Evolutionary conservation across 2,888 invertebrate species (phyloP), one percentile per base, ranked within the genome.

Genomic region (Luperina nickerlii): DNA sequence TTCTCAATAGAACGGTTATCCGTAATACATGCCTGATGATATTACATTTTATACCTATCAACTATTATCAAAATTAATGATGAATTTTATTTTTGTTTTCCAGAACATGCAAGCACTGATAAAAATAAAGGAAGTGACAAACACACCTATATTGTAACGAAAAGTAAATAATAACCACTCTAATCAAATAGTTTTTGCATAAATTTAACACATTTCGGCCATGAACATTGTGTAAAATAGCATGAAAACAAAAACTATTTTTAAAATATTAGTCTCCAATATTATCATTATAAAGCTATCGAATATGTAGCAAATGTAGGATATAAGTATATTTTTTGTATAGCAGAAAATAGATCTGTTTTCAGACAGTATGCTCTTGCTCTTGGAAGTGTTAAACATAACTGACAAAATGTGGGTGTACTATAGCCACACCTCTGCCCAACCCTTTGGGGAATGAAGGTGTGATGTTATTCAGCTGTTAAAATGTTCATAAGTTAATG

Each of bases 281-380:
- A 68, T 38, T 70, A 82, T 79, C 48, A 63, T 48, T 63, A n/a
- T 77, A 69, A 73, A 78, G 38, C 78, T 82, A 73, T 73, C 24
- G 1, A 69, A 27, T 69, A 67, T 70, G 69, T 82, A 82, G 73
- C 38, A 69, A 77, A 60, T 73, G 42, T 88, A 87, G 87, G 11
- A 67, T 69, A 13, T 88, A 88, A 88, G 87, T 68, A 83, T 83
- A 81, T 76, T 81, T 82, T 84, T 81, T 85, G 68, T 86, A 72
- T 74, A 38, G 48, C n/a, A 54, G 51, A 76, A 75, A 69, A 48
- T 75, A 24, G 63, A 72, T 54, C 75, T 78, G 74, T 74, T 78
- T 86, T 81, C 62, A 81, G 78, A 78, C 72, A 63, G 66, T 24
- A 8, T 24, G 20, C 32, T 32, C 32, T 32, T n/a, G 1, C 9